phyloP scores from a whole-genome alignment of 2,888 invertebrate genomes.

The Diarsia rubi region DNA sequence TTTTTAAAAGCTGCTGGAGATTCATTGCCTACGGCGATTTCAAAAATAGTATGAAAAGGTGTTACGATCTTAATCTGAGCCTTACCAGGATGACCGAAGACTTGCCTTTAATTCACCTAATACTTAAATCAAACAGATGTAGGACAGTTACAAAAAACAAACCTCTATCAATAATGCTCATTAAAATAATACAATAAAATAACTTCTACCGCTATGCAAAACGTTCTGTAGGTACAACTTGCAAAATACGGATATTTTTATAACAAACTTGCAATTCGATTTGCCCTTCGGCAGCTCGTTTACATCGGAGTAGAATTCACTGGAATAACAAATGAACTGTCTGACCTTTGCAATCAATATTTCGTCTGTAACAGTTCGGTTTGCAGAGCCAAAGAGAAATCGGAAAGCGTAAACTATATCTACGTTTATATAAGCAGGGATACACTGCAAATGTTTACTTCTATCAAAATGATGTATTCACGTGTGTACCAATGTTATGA shows the following conservation, averaged over 20 bases:
- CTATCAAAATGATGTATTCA: constrained; percentile 5
- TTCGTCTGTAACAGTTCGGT: constrained; percentile 62
- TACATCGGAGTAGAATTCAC: constrained; percentile 64
- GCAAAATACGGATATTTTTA: constrained; percentile 54
- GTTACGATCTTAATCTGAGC: not conserved
- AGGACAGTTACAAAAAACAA: too few species aligned
- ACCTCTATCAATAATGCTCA: not conserved
- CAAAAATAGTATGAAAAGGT: not conserved
- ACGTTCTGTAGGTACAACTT: constrained; percentile 23
- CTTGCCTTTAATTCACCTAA: not conserved
- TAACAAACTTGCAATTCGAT: constrained; percentile 61
- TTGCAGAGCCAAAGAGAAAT: constrained; percentile 58
- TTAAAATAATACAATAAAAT: constrained; percentile 6
- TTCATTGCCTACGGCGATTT: not conserved
- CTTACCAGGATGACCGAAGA: not conserved
- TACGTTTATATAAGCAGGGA: constrained; percentile 13
- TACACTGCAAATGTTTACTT: constrained; percentile 15
- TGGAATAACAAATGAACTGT: constrained; percentile 69
- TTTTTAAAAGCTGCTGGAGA: not conserved
- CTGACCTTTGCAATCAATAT: constrained; percentile 70
- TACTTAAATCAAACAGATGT: not conserved
- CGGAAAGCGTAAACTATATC: constrained; percentile 49
- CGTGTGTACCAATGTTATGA: constrained; percentile 9
- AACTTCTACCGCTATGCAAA: not conserved
- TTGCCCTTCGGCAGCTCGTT: constrained; percentile 65